These are phyloP conservation scores for Pomatostomus ruficeps DNA, from an alignment of 2,113 vertebrate species.

Conservation along the genomic window DNA sequence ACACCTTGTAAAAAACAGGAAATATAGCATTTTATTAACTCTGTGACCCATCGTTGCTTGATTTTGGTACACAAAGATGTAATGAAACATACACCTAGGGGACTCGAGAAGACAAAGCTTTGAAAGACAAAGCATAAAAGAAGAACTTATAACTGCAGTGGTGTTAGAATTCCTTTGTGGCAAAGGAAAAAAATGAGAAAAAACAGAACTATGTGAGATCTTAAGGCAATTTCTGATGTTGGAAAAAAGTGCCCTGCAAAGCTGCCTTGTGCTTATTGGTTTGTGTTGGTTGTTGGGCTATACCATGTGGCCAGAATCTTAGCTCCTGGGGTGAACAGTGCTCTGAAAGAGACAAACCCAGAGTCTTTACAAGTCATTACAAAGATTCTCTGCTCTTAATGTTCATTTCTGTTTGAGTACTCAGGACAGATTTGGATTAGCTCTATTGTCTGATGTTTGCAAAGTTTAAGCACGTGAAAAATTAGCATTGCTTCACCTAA, in stretches of 20 bases:
- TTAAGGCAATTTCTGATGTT: background rate
- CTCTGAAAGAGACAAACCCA: background rate
- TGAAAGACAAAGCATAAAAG: background rate
- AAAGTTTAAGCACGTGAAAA: background rate
- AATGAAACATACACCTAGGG: background rate
- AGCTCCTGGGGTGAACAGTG: background rate
- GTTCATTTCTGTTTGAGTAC: background rate
- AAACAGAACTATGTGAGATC: fast-evolving
- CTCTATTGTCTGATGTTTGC: background rate
- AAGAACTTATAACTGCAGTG: background rate
- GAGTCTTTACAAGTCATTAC: background rate
- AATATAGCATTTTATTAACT: background rate
- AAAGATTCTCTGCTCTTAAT: background rate
- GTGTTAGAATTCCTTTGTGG: background rate
- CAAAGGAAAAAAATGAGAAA: background rate
- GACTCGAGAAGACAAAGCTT: background rate
- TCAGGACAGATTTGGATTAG: background rate
- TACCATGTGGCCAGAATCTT: background rate
- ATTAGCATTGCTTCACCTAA: background rate
- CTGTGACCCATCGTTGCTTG: background rate
- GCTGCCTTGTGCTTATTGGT: background rate
- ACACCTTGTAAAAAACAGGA: background rate
- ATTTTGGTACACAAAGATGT: background rate
- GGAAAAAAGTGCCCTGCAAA: background rate
- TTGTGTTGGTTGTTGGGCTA: background rate